Evolutionary conservation across 2,797 vertebrate genomes (phyloP).

Genomic region (Sternotherus odoratus): DNA sequence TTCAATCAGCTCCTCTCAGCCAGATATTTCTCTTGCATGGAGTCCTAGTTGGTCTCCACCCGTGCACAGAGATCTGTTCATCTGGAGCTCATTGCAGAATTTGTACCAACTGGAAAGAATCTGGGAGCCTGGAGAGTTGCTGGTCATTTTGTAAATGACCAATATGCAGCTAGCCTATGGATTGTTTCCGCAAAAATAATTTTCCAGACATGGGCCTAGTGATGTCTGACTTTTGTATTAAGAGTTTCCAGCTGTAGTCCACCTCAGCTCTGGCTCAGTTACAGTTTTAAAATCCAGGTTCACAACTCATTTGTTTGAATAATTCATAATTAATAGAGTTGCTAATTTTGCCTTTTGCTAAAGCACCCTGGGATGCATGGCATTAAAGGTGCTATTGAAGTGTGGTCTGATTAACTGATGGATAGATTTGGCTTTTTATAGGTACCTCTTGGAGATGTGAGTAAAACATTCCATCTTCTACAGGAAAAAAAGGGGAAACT

Average conservation of each 20-base stretch:
- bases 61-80: neutral
- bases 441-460: constrained; percentile 32
- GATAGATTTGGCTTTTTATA: constrained; percentile 37
- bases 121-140: neutral
- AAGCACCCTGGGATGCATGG: constrained; percentile 15
- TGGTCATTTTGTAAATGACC: neutral
- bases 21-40: rapidly evolving
- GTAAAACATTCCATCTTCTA: constrained; percentile 14
- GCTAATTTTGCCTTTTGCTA: constrained; percentile 63
- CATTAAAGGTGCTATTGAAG: constrained; percentile 46
- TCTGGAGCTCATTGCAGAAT: neutral
- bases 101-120: neutral
- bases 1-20: neutral
- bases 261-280: neutral
- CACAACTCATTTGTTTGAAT: constrained; percentile 57
- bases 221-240: neutral
- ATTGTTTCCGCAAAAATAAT: constrained; percentile 26
- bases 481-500: neutral
- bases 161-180: neutral
- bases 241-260: neutral
- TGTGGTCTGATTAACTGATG: constrained; percentile 41
- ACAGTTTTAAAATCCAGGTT: constrained; percentile 49
- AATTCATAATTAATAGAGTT: constrained; percentile 60
- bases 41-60: neutral
- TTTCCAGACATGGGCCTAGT: constrained; percentile 41